A percentile compares a stretch with the other conserved stretches of the same genome.
Evolutionary conservation across 2,888 invertebrate species (phyloP).

Genomic region (Epiblema foenella): DNA sequence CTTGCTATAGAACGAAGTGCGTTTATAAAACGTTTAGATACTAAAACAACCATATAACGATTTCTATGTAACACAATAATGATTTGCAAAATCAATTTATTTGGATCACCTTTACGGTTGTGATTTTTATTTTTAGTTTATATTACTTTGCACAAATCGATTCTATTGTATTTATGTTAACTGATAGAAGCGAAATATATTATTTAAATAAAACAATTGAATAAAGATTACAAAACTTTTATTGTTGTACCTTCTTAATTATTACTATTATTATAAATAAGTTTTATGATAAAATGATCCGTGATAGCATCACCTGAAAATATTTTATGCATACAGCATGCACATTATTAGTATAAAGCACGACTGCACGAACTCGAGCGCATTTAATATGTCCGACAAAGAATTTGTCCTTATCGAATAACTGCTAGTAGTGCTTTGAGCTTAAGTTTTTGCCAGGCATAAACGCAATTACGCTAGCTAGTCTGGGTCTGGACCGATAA

Average conservation of each 20-base stretch:
- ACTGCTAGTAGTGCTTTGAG: no score
- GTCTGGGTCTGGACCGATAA: not conserved
- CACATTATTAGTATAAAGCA: not conserved
- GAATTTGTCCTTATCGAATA: no score
- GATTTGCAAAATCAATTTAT: not conserved
- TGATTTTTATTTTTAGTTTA: not conserved
- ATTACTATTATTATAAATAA: conserved; percentile 1
- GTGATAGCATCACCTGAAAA: conserved; percentile 1
- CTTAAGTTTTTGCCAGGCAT: not conserved
- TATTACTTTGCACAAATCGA: conserved; percentile 14
- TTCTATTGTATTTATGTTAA: not conserved
- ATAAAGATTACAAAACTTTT: conserved; percentile 37
- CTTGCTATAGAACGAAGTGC: conserved; percentile 1
- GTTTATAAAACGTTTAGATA: conserved; percentile 5
- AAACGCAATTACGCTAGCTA: no score
- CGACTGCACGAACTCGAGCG: no score
- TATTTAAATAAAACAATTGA: conserved; percentile 33
- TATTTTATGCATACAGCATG: not conserved
- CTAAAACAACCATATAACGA: not conserved
- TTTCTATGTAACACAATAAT: not conserved
- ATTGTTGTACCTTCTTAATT: conserved; percentile 20
- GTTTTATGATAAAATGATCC: not conserved
- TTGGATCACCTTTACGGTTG: conserved; percentile 13
- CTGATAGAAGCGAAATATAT: conserved; percentile 1
- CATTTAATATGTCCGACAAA: no score